These are phyloP conservation scores for Ambastaia sidthimunki DNA, from an alignment of 2,797 vertebrate species.

Conservation along the genomic window DNA sequence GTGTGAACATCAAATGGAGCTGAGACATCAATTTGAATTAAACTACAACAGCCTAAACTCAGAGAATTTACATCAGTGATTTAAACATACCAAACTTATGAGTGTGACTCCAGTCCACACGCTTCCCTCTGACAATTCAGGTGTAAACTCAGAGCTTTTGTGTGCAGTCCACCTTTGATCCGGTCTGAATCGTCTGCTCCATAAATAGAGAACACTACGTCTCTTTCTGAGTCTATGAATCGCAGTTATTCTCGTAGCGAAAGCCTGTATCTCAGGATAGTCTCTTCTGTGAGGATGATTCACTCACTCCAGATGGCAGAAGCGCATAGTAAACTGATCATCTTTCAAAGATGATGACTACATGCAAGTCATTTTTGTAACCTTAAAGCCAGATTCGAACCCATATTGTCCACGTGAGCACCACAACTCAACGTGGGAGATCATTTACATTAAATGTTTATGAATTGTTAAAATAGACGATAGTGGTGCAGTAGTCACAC, in stretches of 20 bases:
- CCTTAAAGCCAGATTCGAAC: background rate
- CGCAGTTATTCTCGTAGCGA: conserved; percentile 10
- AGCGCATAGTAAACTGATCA: conserved; percentile 25
- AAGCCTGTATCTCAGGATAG: conserved; percentile 17
- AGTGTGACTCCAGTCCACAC: background rate
- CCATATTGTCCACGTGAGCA: background rate
- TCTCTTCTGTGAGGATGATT: conserved; percentile 43
- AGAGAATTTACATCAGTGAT: too few relatives aligned
- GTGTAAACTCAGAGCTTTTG: background rate
- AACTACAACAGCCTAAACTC: too few relatives aligned
- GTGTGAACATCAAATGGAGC: too few relatives aligned
- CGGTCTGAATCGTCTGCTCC: conserved; percentile 1
- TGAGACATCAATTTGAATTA: too few relatives aligned
- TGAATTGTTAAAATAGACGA: conserved; percentile 6
- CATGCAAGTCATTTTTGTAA: background rate
- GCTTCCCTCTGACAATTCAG: background rate
- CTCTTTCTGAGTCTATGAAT: conserved; percentile 30
- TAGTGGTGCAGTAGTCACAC: background rate
- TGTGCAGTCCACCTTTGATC: background rate
- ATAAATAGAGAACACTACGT: conserved; percentile 10
- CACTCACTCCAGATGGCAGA: conserved; percentile 42
- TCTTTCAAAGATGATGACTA: background rate
- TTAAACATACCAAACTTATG: too few relatives aligned
- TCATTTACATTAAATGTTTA: too few relatives aligned
- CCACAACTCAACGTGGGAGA: background rate